These are phyloP conservation scores for Tachycineta bicolor DNA, from an alignment of 2,113 vertebrate genomes.

Conservation along the genomic window DNA sequence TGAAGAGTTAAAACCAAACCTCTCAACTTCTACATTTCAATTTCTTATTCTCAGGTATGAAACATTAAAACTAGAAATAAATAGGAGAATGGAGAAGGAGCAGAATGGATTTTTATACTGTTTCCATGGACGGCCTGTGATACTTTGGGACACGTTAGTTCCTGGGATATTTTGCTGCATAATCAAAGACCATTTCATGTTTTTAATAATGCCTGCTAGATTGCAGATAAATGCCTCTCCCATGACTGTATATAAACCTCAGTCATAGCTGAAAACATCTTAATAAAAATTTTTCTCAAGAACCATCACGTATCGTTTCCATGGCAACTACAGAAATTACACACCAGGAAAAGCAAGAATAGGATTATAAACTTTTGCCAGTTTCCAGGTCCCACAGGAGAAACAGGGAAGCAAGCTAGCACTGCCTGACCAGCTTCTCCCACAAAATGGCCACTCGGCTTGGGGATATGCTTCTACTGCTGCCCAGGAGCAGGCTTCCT, in stretches of 20 bases:
- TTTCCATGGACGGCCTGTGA: background rate
- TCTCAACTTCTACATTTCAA: background rate
- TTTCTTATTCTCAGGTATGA: background rate
- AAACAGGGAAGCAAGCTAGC: background rate
- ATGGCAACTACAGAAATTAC: background rate
- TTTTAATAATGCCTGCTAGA: background rate
- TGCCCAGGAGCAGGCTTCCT: background rate
- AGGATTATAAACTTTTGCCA: background rate
- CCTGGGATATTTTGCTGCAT: background rate
- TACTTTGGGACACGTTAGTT: background rate
- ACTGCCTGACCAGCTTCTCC: background rate
- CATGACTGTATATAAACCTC: background rate
- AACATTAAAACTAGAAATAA: background rate
- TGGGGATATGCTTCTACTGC: fast-evolving
- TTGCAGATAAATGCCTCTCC: background rate
- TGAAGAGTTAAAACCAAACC: background rate
- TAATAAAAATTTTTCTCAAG: conserved; percentile 7
- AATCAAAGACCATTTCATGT: background rate
- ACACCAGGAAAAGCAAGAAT: background rate
- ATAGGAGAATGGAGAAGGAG: background rate
- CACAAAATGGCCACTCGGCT: background rate
- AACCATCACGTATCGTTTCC: background rate
- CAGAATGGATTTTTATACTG: background rate
- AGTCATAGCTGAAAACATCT: background rate
- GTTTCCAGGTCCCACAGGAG: background rate